Evolutionary conservation across 2,888 invertebrate genomes (phyloP).

Genomic region (Trichacis sp.): DNA sequence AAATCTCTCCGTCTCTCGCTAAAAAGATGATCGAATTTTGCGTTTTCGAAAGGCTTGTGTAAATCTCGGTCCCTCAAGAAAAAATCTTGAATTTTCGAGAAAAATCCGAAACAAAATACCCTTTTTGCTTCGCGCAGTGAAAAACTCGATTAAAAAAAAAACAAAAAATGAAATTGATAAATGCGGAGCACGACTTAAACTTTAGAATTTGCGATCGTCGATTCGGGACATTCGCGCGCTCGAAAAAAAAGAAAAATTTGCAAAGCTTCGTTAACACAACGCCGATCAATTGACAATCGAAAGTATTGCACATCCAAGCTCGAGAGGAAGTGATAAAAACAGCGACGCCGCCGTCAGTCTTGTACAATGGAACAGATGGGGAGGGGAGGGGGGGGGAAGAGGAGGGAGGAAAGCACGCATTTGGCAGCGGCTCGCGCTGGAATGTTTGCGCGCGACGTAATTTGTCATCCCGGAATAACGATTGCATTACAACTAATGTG

Average conservation of each 20-base stretch:
- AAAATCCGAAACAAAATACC: too few species aligned
- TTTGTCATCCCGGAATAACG: slow-evolving; percentile 3
- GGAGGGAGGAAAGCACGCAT: neutral
- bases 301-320: slow-evolving; percentile 7
- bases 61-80: slow-evolving; percentile 37
- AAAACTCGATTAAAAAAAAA: slow-evolving; percentile 7
- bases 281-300: neutral
- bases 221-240: neutral
- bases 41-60: slow-evolving; percentile 29
- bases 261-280: neutral
- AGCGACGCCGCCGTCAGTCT: slow-evolving; percentile 21
- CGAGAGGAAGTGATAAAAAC: neutral
- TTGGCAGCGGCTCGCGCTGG: slow-evolving; percentile 7
- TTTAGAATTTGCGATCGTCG: neutral
- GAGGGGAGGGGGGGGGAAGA: too few species aligned
- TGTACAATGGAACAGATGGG: slow-evolving; percentile 17
- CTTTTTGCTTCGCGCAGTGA: slow-evolving; percentile 8
- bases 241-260: neutral
- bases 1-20: neutral
- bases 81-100: too few species aligned
- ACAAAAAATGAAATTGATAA: neutral
- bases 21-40: neutral
- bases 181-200: neutral
- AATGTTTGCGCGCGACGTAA: slow-evolving; percentile 1
- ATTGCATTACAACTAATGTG: neutral